Conservation (phyloP, 2,113 vertebrate genomes). For the Alligator mississippiensis region DNA sequence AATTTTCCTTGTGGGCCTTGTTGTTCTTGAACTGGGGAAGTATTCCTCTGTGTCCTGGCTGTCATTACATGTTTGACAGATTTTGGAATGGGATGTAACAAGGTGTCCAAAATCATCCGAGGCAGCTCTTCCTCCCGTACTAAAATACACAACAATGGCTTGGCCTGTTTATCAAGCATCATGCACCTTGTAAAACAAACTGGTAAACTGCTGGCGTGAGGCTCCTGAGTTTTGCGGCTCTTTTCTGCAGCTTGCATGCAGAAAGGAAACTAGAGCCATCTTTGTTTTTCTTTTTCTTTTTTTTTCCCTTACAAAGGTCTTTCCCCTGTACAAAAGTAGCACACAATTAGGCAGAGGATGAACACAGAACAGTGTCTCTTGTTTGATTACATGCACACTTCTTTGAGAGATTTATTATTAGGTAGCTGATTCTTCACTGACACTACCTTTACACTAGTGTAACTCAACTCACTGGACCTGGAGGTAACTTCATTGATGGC, state of each 20-base stretch:
- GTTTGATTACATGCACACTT: not conserved
- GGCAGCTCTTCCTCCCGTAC: conserved; percentile 31
- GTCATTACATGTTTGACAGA: conserved; percentile 81
- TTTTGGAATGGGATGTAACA: conserved; percentile 81
- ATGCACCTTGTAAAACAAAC: conserved; percentile 51
- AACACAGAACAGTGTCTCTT: not conserved
- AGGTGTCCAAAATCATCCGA: conserved; percentile 74
- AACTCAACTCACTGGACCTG: not conserved
- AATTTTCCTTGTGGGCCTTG: conserved; percentile 67
- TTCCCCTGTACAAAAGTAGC: not conserved
- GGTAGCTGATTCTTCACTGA: not conserved
- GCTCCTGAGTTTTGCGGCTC: not conserved
- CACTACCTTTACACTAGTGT: not conserved
- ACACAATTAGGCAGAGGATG: not conserved
- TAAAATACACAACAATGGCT: conserved; percentile 59
- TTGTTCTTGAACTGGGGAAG: conserved; percentile 69
- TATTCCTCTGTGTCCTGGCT: conserved; percentile 71
- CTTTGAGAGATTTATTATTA: not conserved
- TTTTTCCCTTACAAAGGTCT: not conserved
- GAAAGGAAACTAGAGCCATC: not conserved
- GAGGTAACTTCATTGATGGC: no score
- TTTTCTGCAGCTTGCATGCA: not conserved
- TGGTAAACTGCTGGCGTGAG: not conserved
- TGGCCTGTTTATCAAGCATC: conserved; percentile 41
- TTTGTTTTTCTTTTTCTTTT: not conserved